Evolutionary conservation across 2,888 invertebrate genomes (phyloP).

Genomic region (Alsophila aescularia): DNA sequence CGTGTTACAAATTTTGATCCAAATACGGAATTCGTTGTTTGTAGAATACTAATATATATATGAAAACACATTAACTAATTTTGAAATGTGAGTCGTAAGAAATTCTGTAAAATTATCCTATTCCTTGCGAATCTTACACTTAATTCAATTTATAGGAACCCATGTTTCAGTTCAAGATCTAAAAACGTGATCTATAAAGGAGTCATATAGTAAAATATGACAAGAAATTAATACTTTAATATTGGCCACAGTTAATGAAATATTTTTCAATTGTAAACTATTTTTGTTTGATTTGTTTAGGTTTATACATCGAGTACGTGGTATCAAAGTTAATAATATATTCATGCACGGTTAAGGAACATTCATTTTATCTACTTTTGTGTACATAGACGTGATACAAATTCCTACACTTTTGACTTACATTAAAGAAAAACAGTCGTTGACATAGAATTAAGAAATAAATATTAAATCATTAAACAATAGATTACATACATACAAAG

Average conservation of each 20-base stretch:
- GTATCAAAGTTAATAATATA: conserved; percentile 20
- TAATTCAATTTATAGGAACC: conserved; percentile 79
- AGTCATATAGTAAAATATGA: conserved; percentile 28
- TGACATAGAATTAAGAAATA: conserved; percentile 50
- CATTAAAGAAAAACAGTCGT: conserved; percentile 48
- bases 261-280: conserved; percentile 11
- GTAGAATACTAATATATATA: background rate
- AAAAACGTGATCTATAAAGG: conserved; percentile 46
- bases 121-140: conserved; percentile 43
- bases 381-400: conserved; percentile 33
- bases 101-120: conserved; percentile 49
- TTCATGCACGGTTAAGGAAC: conserved; percentile 44
- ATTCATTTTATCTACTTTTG: conserved; percentile 34
- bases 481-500: conserved; percentile 41
- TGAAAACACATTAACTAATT: background rate
- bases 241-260: conserved; percentile 1
- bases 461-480: conserved; percentile 58
- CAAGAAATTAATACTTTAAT: conserved; percentile 9
- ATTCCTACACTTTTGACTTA: conserved; percentile 31
- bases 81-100: conserved; percentile 31
- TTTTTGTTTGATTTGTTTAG: conserved; percentile 23
- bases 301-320: conserved; percentile 30
- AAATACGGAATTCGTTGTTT: background rate
- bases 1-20: background rate
- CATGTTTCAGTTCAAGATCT: conserved; percentile 78